These are phyloP conservation scores for Rhagoletis zephyria DNA, from an alignment of 1,140 invertebrate species.

Conservation along the genomic window DNA sequence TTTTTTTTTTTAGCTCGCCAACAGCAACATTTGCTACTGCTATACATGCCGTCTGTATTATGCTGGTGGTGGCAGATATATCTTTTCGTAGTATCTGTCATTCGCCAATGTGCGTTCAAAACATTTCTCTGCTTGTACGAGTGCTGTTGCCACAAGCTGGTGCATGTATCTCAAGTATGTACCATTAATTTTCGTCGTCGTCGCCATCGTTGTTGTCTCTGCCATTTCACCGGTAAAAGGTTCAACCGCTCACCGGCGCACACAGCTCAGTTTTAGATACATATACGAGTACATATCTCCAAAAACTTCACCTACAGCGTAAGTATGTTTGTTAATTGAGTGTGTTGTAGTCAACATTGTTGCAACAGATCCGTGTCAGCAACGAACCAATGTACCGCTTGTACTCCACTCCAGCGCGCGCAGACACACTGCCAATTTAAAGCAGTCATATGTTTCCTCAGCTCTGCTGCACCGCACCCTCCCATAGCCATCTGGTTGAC, in stretches of 20 bases:
- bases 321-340: slow-evolving; percentile 40
- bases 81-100: slow-evolving; percentile 41
- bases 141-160: slow-evolving; percentile 38
- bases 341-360: slow-evolving; percentile 29
- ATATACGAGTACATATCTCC: background rate
- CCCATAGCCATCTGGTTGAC: background rate
- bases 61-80: background rate
- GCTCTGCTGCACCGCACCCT: background rate
- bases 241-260: slow-evolving; percentile 24
- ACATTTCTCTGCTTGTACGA: slow-evolving; percentile 41
- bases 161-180: slow-evolving; percentile 43
- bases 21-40: background rate
- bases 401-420: background rate
- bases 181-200: slow-evolving; percentile 35
- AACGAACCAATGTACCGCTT: background rate
- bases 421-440: slow-evolving; percentile 3
- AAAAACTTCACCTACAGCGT: background rate
- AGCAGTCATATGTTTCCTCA: background rate
- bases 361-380: slow-evolving; percentile 48
- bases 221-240: slow-evolving; percentile 35
- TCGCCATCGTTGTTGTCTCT: background rate
- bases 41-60: background rate
- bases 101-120: slow-evolving; percentile 41
- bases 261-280: background rate
- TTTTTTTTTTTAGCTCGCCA: background rate